These are phyloP conservation scores for Hirudo medicinalis DNA, from an alignment of 1,140 invertebrate species.

Conservation along the genomic window DNA sequence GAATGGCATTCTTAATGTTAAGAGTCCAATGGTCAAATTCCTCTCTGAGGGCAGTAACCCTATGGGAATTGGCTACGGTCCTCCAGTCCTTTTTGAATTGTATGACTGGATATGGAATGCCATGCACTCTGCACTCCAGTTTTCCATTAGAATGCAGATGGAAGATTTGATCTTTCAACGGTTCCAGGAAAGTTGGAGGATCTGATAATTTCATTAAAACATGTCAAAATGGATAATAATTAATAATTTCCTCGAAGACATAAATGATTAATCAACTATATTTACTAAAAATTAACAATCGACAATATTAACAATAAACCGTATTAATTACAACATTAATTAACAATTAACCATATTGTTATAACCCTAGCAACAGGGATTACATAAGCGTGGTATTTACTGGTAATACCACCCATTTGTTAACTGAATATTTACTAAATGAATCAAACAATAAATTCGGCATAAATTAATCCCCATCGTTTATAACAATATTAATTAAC, in stretches of 20 bases:
- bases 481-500: too few species aligned
- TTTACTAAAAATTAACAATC: too few species aligned
- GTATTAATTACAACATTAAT: too few species aligned
- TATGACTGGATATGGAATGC: slow-evolving; percentile 81
- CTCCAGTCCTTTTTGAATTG: slow-evolving; percentile 72
- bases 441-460: too few species aligned
- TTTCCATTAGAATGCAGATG: slow-evolving; percentile 51
- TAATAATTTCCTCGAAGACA: background rate
- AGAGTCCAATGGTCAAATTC: slow-evolving; percentile 71
- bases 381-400: too few species aligned
- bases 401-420: too few species aligned
- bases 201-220: slow-evolving; percentile 44
- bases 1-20: slow-evolving; percentile 67
- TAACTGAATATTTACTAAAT: too few species aligned
- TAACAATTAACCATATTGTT: too few species aligned
- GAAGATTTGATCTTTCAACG: slow-evolving; percentile 63
- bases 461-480: too few species aligned
- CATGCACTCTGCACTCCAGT: slow-evolving; percentile 70
- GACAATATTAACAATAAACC: too few species aligned
- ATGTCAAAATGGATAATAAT: background rate
- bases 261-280: background rate
- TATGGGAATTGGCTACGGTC: slow-evolving; percentile 31
- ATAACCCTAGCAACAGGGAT: too few species aligned
- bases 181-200: slow-evolving; percentile 71
- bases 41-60: slow-evolving; percentile 27